phyloP scores from a whole-genome alignment of 2,888 invertebrate genomes.

The Thumatha senex region DNA sequence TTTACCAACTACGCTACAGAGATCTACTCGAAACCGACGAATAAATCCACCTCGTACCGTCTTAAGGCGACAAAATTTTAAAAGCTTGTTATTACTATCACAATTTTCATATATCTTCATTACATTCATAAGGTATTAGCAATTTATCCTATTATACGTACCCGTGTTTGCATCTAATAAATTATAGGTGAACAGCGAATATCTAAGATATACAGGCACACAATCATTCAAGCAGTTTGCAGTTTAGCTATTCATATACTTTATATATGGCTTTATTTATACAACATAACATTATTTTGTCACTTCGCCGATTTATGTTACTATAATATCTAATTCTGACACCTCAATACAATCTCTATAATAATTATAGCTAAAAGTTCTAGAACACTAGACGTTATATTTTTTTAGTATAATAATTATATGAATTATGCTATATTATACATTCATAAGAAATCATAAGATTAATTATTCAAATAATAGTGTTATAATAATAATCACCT shows the following conservation, averaged over 20 bases:
- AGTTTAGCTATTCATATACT: constrained; percentile 6
- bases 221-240: constrained; percentile 16
- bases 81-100: constrained; percentile 4
- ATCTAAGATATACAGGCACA: background rate
- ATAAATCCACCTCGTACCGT: no score
- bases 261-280: constrained; percentile 21
- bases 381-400: constrained; percentile 19
- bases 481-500: constrained; percentile 13
- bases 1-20: no score
- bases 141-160: no score
- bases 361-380: constrained; percentile 15
- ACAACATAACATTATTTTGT: constrained; percentile 21
- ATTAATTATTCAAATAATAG: constrained; percentile 14
- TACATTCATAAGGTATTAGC: no score
- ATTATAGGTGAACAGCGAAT: background rate
- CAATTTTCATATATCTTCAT: background rate
- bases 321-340: constrained; percentile 8
- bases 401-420: constrained; percentile 13
- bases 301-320: constrained; percentile 24
- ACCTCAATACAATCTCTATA: constrained; percentile 22
- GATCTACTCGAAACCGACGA: no score
- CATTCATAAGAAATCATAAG: constrained; percentile 27
- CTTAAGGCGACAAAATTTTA: no score
- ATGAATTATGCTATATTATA: constrained; percentile 17
- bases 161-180: no score